Conservation (phyloP, 2,888 invertebrate genomes). For the Baccha elongata region DNA sequence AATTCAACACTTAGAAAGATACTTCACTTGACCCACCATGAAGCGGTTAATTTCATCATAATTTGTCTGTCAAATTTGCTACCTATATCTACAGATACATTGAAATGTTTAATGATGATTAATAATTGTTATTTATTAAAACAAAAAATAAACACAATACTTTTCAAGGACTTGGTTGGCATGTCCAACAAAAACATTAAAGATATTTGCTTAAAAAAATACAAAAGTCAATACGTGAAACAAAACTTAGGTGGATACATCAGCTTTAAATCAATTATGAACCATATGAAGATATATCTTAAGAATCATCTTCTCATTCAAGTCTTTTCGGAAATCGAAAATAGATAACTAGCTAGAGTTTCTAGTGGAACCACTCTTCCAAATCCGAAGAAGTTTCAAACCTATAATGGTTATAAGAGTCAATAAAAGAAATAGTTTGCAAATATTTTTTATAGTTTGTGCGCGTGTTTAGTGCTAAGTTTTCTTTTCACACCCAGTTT, state of each 20-base stretch:
- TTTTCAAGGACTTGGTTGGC: not conserved
- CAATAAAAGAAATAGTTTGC: not conserved
- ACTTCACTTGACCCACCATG: not conserved
- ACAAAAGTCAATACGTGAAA: not conserved
- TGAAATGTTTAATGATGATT: not conserved
- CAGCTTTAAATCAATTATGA: conserved; percentile 1
- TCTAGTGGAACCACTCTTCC: not conserved
- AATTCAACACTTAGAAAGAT: conserved; percentile 9
- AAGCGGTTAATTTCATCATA: not conserved
- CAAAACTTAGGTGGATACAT: not conserved
- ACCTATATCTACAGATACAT: not conserved
- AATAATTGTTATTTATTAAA: not conserved
- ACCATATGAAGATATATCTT: not conserved
- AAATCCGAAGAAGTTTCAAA: not conserved
- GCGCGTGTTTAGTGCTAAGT: conserved; percentile 16
- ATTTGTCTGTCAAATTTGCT: not conserved
- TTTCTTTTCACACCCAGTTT: conserved; percentile 23
- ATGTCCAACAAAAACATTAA: not conserved
- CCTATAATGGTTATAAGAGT: not conserved
- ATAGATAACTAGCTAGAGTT: not conserved
- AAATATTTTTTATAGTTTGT: not conserved
- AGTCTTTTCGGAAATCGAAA: not conserved
- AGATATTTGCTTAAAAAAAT: not conserved
- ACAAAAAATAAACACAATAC: not conserved
- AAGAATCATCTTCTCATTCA: not conserved